Conservation (phyloP, 2,113 vertebrate species). For the Sylvilagus bachmani region DNA sequence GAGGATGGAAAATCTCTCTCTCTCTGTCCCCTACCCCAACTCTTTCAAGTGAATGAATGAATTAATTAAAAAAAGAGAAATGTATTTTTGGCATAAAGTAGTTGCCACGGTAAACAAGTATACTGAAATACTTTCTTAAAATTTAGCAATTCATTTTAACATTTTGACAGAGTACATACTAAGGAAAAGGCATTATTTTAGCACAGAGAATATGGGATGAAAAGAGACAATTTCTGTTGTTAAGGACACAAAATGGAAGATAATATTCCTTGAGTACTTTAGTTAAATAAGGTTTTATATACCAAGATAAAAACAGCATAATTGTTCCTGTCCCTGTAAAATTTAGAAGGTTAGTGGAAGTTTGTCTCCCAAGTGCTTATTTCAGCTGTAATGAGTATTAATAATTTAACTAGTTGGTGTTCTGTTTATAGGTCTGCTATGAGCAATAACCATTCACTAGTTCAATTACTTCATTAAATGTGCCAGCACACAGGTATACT, state of each 20-base stretch:
- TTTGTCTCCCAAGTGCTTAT: constrained; percentile 40
- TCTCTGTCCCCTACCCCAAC: too few species aligned
- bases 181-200: constrained; percentile 48
- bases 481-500: background rate
- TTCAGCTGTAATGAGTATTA: constrained; percentile 10
- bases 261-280: constrained; percentile 30
- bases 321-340: background rate
- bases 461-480: constrained; percentile 30
- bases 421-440: constrained; percentile 33
- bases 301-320: constrained; percentile 16
- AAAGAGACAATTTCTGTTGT: constrained; percentile 15
- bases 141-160: constrained; percentile 57
- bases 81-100: constrained; percentile 9
- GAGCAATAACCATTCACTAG: constrained; percentile 55
- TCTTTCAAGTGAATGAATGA: too few species aligned
- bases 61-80: background rate
- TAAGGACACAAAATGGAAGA: constrained; percentile 41
- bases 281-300: constrained; percentile 36
- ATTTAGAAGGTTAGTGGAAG: background rate
- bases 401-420: constrained; percentile 46
- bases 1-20: too few species aligned
- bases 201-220: background rate
- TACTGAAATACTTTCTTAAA: constrained; percentile 24
- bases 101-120: constrained; percentile 17
- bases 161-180: constrained; percentile 25